phyloP scores from a whole-genome alignment of 2,888 invertebrate species.

The Neocrepidodera transversa region DNA sequence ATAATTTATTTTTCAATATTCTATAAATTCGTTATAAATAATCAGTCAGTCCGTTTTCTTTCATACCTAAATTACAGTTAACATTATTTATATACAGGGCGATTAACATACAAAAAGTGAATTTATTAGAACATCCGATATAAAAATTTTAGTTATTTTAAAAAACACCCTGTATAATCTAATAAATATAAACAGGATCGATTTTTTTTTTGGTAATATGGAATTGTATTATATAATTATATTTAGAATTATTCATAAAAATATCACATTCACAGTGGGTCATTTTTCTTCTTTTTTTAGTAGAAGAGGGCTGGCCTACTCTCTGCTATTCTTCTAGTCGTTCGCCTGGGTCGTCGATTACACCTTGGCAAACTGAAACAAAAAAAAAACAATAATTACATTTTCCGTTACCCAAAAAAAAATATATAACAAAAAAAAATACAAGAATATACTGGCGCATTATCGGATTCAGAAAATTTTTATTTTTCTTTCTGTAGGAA shows the following conservation, averaged over 20 bases:
- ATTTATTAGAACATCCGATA: no score
- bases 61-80: constrained; percentile 47
- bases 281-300: constrained; percentile 35
- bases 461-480: no score
- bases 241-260: constrained; percentile 54
- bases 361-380: constrained; percentile 53
- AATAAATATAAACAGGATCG: constrained; percentile 28
- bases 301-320: constrained; percentile 38
- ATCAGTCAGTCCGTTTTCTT: constrained; percentile 47
- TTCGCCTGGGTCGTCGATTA: constrained; percentile 43
- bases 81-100: constrained; percentile 33
- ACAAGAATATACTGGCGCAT: no score
- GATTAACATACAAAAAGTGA: no score
- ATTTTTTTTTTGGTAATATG: not conserved
- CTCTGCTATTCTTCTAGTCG: constrained; percentile 34
- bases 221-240: constrained; percentile 35
- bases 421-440: no score
- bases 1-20: constrained; percentile 34
- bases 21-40: constrained; percentile 50
- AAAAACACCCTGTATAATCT: not conserved
- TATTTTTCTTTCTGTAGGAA: no score
- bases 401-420: no score
- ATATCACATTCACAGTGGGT: constrained; percentile 56
- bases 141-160: not conserved
- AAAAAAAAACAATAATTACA: constrained; percentile 39